Evolutionary conservation across 2,797 vertebrate genomes (phyloP).

Genomic region (Columba guinea): DNA sequence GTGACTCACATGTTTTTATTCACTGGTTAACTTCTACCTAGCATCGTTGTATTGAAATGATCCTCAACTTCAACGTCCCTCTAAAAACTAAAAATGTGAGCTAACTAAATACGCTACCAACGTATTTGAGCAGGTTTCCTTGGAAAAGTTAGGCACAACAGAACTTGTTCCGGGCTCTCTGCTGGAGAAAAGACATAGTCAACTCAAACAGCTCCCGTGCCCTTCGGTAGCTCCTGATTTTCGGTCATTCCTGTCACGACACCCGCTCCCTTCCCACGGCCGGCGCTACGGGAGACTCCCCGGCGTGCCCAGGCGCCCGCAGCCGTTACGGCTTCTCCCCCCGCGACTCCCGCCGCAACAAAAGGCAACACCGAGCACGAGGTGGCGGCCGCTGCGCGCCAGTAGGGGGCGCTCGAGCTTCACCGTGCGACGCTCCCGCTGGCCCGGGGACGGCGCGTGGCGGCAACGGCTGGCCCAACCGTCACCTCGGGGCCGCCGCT

Average conservation of each 20-base stretch:
- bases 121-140: rapidly evolving
- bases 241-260: rapidly evolving
- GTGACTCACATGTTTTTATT: not conserved
- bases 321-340: not conserved
- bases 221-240: rapidly evolving
- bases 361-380: not conserved
- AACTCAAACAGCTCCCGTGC: rapidly evolving
- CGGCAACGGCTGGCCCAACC: not conserved
- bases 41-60: not conserved
- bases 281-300: rapidly evolving
- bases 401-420: conserved; percentile 91
- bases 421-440: conserved; percentile 11
- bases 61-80: rapidly evolving
- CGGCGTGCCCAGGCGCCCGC: not conserved
- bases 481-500: conserved; percentile 11
- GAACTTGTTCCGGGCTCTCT: not conserved
- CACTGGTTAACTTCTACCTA: not conserved
- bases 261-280: rapidly evolving
- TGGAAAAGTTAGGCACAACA: rapidly evolving
- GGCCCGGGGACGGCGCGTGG: not conserved
- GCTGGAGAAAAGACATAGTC: rapidly evolving
- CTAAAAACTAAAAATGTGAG: rapidly evolving
- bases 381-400: conserved; percentile 46
- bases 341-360: not conserved
- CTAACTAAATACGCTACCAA: rapidly evolving